Evolutionary conservation across 2,888 invertebrate genomes (phyloP), one percentile per base, ranked within the genome.

Genomic region (Chydorus sphaericus): DNA sequence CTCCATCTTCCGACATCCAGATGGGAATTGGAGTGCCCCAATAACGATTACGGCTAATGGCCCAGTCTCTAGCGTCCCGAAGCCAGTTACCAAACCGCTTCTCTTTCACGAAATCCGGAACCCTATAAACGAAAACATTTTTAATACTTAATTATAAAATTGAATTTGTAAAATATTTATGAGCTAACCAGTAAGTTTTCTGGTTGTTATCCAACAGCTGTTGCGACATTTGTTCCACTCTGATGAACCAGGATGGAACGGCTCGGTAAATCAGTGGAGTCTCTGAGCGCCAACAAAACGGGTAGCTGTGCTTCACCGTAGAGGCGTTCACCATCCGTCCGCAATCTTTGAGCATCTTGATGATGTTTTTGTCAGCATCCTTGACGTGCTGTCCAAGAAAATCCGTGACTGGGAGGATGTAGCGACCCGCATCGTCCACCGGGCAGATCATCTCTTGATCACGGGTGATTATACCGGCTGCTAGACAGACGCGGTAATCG

Each of bases 11-110:
- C 2, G 93, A 93, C 49, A 88, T 78, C 98, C 98, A 99, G 57
- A 99, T 74, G 1, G 98, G 98, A 62, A 99, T 96, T 0, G 98
- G 98, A 36, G 96, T 99, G 48, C 98, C 98, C 97, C 97, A 99
- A 69, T 94, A 99, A 31, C 98, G 81, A 70, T 98, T 98, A 48
- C 98, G 77, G 66, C 94, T 96, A 28, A 98, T 81, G 18, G 94
- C 93, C 96, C 97, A 97, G 72, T 99, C 98, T 55, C 96, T 79
- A 0, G 98, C 97, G 53, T 97, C 96, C 55, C 82, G 79, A 56
- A 99, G 72, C 98, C 98, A 99, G 71, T 99, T 99, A 4, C 89
- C 96, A 71, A 99, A 99, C 56, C 98, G 77, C 69, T 96, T 97
- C 59, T 99, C 97, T 68, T 93, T 93, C 0, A 98, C 90, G 73